Conservation (phyloP, 1,140 invertebrate species). For the Drosophila repletoides region DNA sequence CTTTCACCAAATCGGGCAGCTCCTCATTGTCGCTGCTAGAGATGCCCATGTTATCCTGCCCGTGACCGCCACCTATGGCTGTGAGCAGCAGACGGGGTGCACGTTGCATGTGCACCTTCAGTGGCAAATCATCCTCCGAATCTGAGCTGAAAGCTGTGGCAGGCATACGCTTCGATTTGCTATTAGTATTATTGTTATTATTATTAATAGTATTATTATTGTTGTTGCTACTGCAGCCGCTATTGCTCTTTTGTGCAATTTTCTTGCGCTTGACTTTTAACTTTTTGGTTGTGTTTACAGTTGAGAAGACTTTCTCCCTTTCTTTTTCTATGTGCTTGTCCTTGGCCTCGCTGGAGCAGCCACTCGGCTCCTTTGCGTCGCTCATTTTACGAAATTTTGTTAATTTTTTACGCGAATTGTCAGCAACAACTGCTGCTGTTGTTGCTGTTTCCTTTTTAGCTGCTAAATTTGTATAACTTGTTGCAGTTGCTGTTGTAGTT, state of each 20-base stretch:
- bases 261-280: slow-evolving; percentile 72
- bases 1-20: slow-evolving; percentile 87
- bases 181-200: slow-evolving; percentile 17
- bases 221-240: slow-evolving; percentile 15
- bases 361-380: slow-evolving; percentile 42
- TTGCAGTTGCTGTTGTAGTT: slow-evolving; percentile 20
- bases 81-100: slow-evolving; percentile 69
- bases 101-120: slow-evolving; percentile 63
- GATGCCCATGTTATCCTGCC: slow-evolving; percentile 70
- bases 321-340: slow-evolving; percentile 26
- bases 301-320: slow-evolving; percentile 8
- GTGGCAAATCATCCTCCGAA: slow-evolving; percentile 67
- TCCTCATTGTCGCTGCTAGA: slow-evolving; percentile 88
- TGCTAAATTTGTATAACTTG: not conserved
- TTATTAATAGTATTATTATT: slow-evolving; percentile 33
- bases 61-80: slow-evolving; percentile 51
- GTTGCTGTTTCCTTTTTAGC: not conserved
- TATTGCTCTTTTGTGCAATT: slow-evolving; percentile 26
- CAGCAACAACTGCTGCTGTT: not conserved
- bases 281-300: slow-evolving; percentile 55
- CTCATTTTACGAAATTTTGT: slow-evolving; percentile 44
- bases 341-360: slow-evolving; percentile 46
- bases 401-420: slow-evolving; percentile 24
- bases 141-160: slow-evolving; percentile 56
- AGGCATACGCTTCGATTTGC: slow-evolving; percentile 30